Evolutionary conservation across 2,888 invertebrate genomes (phyloP), one percentile per base, ranked within the genome.

Genomic region (Agonopterix heracliana): DNA sequence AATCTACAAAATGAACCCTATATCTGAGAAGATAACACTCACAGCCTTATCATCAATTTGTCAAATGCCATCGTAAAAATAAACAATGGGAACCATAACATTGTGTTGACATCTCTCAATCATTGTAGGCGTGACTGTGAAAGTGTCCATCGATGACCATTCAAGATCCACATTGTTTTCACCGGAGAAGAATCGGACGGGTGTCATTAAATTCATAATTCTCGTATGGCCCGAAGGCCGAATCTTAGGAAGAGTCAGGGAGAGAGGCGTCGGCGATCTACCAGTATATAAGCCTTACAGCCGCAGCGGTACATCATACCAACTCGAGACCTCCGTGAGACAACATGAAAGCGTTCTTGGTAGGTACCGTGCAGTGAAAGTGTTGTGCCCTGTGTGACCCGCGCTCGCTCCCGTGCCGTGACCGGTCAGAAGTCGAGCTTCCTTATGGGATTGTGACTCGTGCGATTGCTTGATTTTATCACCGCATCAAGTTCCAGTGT

Each of bases 341-440:
- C 87, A 88, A 87, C 87, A 88, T 88, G 88, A 88, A 86, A 86
- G 88, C 87, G 72, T 88, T 88, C 84, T 86, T 88, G 88, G 88
- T 88, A 86, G 86, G 87, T 86, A 86, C 60, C 72, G 76, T 70
- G 71, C 72, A 83, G 87, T 87, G 87, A 88, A 87, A 87, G 87
- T 87, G 87, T 70, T 77, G 85, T 87, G 87, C 85, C 80, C 85
- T 64, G 75, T 76, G 77, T 72, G 80, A 78, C 77, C 78, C 70
- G 66, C 71, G 69, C 71, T 69, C 70, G 47, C 42, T n/a, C 38
- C 12, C 36, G n/a, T 14, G 34, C 72, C 61, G 66, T 64, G 71
- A 64, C 66, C 68, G 71, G 66, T 43, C 46, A 48, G 58, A 56
- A 63, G 65, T 60, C 55, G 66, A 60, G 68, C 76, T 72, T 81